Evolutionary conservation across 2,888 invertebrate species (phyloP).

Genomic region (Drosophila acutilabella): DNA sequence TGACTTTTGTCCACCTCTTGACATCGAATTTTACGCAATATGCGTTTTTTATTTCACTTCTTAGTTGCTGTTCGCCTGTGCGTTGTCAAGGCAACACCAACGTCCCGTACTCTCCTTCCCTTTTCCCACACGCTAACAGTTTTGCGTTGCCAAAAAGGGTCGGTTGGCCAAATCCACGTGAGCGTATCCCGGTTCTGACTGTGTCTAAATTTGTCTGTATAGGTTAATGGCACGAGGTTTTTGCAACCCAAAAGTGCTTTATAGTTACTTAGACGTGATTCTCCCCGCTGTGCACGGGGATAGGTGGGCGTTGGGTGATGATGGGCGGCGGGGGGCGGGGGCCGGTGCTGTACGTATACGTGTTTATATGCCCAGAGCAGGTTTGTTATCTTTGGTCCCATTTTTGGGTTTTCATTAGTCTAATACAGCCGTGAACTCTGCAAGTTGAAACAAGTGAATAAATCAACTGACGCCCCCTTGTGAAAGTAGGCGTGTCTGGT

Average conservation of each 20-base stretch:
- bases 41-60: conserved; percentile 70
- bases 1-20: conserved; percentile 45
- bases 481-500: conserved; percentile 7
- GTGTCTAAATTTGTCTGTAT: conserved; percentile 34
- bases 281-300: not conserved
- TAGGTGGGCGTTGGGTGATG: not conserved
- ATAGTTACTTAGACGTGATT: conserved; percentile 57
- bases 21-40: conserved; percentile 74
- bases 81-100: conserved; percentile 37
- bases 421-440: conserved; percentile 33
- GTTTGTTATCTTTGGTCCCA: conserved; percentile 48
- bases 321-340: too few relatives aligned
- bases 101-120: not conserved
- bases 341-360: conserved; percentile 17
- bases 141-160: conserved; percentile 21
- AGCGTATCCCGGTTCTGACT: conserved; percentile 8
- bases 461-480: conserved; percentile 32
- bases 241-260: conserved; percentile 60
- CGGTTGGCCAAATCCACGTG: conserved; percentile 23
- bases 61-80: conserved; percentile 37
- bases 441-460: conserved; percentile 40
- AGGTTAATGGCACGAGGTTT: not conserved
- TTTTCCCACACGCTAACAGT: not conserved
- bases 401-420: conserved; percentile 58
- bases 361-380: conserved; percentile 47